Evolutionary conservation across 2,888 invertebrate species (phyloP).

Genomic region (Suillia variegata): DNA sequence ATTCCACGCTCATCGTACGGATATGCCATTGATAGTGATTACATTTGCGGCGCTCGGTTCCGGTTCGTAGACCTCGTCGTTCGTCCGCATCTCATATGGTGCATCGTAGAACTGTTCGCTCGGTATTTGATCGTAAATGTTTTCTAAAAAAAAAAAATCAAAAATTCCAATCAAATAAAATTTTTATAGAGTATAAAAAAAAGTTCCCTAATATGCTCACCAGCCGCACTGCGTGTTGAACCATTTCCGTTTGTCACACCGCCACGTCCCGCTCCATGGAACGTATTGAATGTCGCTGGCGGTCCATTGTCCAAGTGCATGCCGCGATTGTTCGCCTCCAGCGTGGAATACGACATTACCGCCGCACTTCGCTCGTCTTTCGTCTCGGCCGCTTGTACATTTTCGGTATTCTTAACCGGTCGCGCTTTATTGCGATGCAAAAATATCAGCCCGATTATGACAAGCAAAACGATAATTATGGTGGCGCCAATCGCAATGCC

Average conservation of each 20-base stretch:
- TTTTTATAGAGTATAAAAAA: too few species aligned
- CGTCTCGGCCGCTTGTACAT: slow-evolving; percentile 82
- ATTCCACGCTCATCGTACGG: slow-evolving; percentile 73
- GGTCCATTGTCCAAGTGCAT: slow-evolving; percentile 53
- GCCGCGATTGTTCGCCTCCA: slow-evolving; percentile 69
- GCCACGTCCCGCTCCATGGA: slow-evolving; percentile 45
- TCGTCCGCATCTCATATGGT: slow-evolving; percentile 70
- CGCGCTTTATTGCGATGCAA: slow-evolving; percentile 81
- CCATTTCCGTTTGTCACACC: slow-evolving; percentile 33
- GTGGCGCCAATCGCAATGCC: slow-evolving; percentile 86
- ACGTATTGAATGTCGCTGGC: slow-evolving; percentile 60
- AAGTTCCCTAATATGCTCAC: not conserved
- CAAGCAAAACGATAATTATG: slow-evolving; percentile 77
- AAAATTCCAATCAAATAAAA: slow-evolving; percentile 11
- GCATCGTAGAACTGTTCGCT: slow-evolving; percentile 78
- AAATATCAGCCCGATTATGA: slow-evolving; percentile 80
- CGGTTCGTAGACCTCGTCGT: slow-evolving; percentile 66
- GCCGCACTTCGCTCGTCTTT: slow-evolving; percentile 87
- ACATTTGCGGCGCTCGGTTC: slow-evolving; percentile 62
- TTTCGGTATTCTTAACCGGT: slow-evolving; percentile 87
- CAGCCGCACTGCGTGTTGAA: slow-evolving; percentile 42
- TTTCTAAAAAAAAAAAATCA: slow-evolving; percentile 56
- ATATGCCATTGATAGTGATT: slow-evolving; percentile 88
- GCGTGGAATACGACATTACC: slow-evolving; percentile 85
- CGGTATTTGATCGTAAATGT: slow-evolving; percentile 69